Percentiles rank a stretch among this genome's conserved stretches.
Evolutionary conservation across 2,888 invertebrate species (phyloP).

Genomic region (Sthenelais limicola): DNA sequence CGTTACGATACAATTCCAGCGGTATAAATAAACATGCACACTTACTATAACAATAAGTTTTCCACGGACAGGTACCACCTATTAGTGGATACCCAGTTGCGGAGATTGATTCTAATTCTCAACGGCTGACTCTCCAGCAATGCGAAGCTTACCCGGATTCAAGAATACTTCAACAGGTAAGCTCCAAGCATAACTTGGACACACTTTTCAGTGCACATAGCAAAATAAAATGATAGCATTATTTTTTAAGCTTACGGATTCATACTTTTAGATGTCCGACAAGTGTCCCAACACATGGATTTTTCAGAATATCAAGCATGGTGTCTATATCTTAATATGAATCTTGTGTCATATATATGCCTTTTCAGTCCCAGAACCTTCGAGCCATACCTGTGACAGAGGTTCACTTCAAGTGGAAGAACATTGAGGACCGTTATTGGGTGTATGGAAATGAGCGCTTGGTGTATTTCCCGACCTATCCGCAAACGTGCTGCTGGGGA

Average conservation of each 20-base stretch:
- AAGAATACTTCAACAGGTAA: slow-evolving; percentile 53
- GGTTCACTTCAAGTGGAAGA: slow-evolving; percentile 54
- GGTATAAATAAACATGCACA: no score
- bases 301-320: no score
- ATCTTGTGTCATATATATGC: background rate
- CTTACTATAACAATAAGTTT: no score
- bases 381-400: slow-evolving; percentile 59
- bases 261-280: no score
- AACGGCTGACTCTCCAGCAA: slow-evolving; percentile 54
- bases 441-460: slow-evolving; percentile 55
- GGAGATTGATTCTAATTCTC: slow-evolving; percentile 58
- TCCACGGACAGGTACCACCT: slow-evolving; percentile 57
- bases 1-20: no score
- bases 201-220: no score
- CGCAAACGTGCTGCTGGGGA: slow-evolving; percentile 55
- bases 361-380: slow-evolving; percentile 54
- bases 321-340: no score
- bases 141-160: slow-evolving; percentile 47
- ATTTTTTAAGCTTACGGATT: no score
- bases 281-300: no score
- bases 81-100: slow-evolving; percentile 56
- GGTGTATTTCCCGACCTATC: slow-evolving; percentile 56
- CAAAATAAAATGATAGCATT: no score
- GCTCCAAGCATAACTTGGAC: background rate
- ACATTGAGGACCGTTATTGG: slow-evolving; percentile 52